Evolutionary conservation across 2,113 vertebrate genomes (phyloP), one percentile per base, ranked within the genome.

Genomic region (Scomber japonicus): DNA sequence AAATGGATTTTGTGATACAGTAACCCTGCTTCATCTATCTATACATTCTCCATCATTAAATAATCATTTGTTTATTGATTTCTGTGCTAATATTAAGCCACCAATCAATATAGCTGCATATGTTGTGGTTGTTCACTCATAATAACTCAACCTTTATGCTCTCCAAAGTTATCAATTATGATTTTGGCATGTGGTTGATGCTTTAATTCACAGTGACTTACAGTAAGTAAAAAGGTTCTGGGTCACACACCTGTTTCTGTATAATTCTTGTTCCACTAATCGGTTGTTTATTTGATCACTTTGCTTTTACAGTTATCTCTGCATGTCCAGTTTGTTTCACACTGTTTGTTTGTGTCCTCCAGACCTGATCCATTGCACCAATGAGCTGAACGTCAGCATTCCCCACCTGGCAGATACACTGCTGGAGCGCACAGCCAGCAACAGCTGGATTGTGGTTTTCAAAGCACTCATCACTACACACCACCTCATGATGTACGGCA

Each of bases 401-500:
- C 95, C 96, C 1, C 97, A 96, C 88, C 90, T 99, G 94, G 97
- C 96, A 69, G 96, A 99, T 88, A 94, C 96, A 0, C 95, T 98
- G 86, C 96, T 96, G 91, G 96, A 97, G 91, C 96, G 96, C 89
- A 96, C 96, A 48, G 91, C 95, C n/a, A 98, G 95, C 93, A 96
- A 96, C 93, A 99, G 96, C 94, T 99, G 97, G 97, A 96, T 98
- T 74, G 97, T 98, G 91, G 97, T 99, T 74, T 98, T 99, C 93
- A 99, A 99, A 94, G 97, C 97, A 88, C 96, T 98, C 91, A 96
- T 99, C 91, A 97, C 97, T 91, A 96, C 96, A 46, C 97, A 98
- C 94, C 97, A 98, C 93, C 97, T 99, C 91, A 98, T 98, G 97
- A 98, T 99, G 95, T 96, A 98, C 73, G 97, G 97, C 88, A 97